These are phyloP conservation scores for Spongilla lacustris DNA, from an alignment of 37 sponge, comb jelly and placozoan genomes.

Conservation along the genomic window DNA sequence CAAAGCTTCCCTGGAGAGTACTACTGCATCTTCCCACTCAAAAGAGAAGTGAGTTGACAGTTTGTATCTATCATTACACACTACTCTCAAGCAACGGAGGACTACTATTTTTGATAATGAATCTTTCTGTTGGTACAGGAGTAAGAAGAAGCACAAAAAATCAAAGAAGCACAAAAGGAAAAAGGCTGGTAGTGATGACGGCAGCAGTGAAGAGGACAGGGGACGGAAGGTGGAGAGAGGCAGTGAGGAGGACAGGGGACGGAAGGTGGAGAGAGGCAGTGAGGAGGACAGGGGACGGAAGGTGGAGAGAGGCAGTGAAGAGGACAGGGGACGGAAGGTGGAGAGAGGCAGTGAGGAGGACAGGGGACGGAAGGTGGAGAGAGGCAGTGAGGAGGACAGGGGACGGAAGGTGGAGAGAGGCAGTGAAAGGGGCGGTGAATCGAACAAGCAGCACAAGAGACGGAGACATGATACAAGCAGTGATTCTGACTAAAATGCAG, in stretches of 20 bases:
- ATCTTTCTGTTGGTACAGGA: neutral
- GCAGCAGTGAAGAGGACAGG: neutral
- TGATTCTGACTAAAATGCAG: neutral
- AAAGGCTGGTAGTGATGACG: neutral
- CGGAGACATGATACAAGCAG: conserved; percentile 14
- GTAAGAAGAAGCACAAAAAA: conserved; percentile 5
- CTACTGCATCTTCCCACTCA: neutral
- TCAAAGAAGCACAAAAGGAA: neutral
- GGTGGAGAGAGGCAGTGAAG: neutral
- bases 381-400: no score
- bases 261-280: neutral
- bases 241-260: neutral
- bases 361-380: conserved; percentile 18
- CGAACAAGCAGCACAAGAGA: neutral
- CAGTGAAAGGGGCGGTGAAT: neutral
- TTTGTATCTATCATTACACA: no score
- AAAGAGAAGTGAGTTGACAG: neutral
- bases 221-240: neutral
- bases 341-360: neutral
- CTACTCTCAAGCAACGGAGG: no score
- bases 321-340: neutral
- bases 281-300: neutral
- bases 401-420: neutral
- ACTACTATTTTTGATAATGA: no score
- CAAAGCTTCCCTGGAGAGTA: neutral